A percentile compares a stretch with the other conserved stretches of the same genome.
Conservation (phyloP, 30 jellyfish, hydroid and myxozoan genomes). For the Aurelia sp. region DNA sequence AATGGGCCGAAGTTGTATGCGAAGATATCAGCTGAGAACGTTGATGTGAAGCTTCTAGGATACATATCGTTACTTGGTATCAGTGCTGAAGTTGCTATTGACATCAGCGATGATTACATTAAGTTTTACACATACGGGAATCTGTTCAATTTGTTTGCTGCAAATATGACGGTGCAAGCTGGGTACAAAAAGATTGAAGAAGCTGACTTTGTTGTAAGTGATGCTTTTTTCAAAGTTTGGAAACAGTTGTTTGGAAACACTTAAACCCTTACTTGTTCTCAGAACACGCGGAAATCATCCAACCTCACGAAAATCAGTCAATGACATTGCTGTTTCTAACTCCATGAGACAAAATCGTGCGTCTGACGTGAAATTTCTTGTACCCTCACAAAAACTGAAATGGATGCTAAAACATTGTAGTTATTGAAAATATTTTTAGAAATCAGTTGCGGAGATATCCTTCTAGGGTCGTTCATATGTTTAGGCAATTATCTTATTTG, state of each 20-base stretch:
- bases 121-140: constrained; percentile 65
- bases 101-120: constrained; percentile 66
- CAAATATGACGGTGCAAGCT: constrained; percentile 82
- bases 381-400: too few relatives aligned
- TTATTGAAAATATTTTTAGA: too few relatives aligned
- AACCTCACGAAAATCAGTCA: too few relatives aligned
- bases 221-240: not conserved
- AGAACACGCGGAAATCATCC: too few relatives aligned
- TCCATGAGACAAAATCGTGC: too few relatives aligned
- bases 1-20: constrained; percentile 85
- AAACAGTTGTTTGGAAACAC: not conserved
- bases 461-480: too few relatives aligned
- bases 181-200: constrained; percentile 70
- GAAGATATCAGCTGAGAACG: constrained; percentile 25
- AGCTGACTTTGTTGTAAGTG: constrained; percentile 65
- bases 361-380: too few relatives aligned
- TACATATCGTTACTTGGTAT: constrained; percentile 73
- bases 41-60: constrained; percentile 64
- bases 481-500: too few relatives aligned
- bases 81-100: constrained; percentile 68
- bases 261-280: too few relatives aligned
- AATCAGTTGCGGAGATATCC: too few relatives aligned
- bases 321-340: too few relatives aligned
- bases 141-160: constrained; percentile 78
- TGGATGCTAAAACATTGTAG: too few relatives aligned